Conservation (phyloP, 2,113 vertebrate species). For the Equus przewalskii region DNA sequence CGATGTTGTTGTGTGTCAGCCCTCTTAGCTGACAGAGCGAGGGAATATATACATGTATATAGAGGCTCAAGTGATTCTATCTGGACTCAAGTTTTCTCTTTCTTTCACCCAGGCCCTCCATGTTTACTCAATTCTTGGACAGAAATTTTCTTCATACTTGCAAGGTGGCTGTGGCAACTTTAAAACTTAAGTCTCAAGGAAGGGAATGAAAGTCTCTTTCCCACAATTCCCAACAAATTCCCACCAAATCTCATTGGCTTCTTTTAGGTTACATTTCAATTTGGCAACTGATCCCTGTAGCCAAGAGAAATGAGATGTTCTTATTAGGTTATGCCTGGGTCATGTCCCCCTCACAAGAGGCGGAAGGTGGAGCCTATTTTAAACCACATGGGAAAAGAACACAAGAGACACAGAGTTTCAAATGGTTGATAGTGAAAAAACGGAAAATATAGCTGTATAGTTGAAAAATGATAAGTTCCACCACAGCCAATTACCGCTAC, state of each 20-base stretch:
- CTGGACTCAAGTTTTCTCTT: background rate
- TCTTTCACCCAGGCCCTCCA: background rate
- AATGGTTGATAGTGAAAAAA: background rate
- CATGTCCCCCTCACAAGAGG: background rate
- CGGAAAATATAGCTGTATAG: background rate
- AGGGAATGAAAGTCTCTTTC: background rate
- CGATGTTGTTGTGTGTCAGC: background rate
- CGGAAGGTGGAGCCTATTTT: background rate
- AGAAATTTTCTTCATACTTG: background rate
- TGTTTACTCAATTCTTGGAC: background rate
- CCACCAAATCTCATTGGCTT: background rate
- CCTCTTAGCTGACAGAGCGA: background rate
- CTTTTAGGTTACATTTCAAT: background rate
- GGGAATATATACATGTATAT: background rate
- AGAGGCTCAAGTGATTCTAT: background rate
- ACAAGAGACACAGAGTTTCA: background rate
- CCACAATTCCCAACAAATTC: background rate
- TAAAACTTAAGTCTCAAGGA: background rate
- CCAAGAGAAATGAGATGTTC: background rate
- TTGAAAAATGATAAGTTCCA: slow-evolving; percentile 40
- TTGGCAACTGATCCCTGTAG: background rate
- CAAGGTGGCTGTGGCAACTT: background rate
- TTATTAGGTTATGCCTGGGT: background rate
- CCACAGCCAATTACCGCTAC: slow-evolving; percentile 30
- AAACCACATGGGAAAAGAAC: background rate